These are phyloP conservation scores for Penaeus chinensis DNA, from an alignment of 1,140 invertebrate genomes.

Conservation along the genomic window DNA sequence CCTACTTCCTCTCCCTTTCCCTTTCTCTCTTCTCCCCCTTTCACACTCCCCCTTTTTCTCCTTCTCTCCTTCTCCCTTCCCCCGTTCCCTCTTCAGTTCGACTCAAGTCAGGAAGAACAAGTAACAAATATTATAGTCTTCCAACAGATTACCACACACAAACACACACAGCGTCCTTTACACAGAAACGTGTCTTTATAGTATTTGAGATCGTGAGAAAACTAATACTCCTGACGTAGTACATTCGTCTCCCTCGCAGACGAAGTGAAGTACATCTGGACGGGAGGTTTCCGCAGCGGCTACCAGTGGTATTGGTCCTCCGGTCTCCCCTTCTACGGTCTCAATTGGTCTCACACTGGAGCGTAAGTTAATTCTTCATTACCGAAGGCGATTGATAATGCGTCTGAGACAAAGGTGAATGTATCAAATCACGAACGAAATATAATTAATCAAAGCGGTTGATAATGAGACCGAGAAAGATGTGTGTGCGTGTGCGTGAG, in stretches of 20 bases:
- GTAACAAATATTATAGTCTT: no score
- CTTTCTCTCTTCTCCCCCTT: no score
- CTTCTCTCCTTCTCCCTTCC: no score
- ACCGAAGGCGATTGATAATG: background rate
- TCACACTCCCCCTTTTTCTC: no score
- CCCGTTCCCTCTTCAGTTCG: no score
- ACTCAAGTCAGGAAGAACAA: no score
- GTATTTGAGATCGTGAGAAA: no score
- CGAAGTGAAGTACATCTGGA: conserved; percentile 37
- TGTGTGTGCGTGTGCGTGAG: background rate
- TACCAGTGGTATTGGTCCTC: conserved; percentile 5
- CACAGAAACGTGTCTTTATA: no score
- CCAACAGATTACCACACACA: no score
- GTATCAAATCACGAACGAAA: background rate
- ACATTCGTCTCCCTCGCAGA: background rate
- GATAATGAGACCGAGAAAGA: background rate
- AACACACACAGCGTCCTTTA: no score
- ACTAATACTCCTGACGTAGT: no score
- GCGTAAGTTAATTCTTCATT: background rate
- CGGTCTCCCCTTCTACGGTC: conserved; percentile 10
- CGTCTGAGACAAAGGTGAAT: background rate
- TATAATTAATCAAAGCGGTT: background rate
- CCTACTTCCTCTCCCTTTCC: no score
- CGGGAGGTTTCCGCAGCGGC: conserved; percentile 6
- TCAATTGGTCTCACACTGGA: conserved; percentile 26